phyloP scores from a whole-genome alignment of 2,797 vertebrate genomes.

The Pristis pectinata region DNA sequence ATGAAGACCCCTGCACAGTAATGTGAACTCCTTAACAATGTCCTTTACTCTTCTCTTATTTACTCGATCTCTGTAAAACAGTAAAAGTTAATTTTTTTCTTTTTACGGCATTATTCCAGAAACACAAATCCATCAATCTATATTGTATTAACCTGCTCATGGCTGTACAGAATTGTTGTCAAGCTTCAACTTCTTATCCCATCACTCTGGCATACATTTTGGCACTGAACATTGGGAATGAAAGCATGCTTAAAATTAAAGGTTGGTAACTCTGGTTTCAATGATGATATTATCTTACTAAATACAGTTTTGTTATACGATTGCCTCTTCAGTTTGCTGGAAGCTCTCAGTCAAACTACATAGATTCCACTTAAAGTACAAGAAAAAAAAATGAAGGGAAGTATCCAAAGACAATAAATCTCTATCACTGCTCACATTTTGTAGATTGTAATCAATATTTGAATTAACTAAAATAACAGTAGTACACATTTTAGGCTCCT shows the following conservation, averaged over 20 bases:
- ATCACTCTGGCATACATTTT: not conserved
- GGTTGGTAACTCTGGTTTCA: not conserved
- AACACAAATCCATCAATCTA: not conserved
- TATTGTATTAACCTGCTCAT: not conserved
- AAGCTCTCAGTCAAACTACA: not conserved
- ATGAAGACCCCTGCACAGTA: conserved; percentile 93
- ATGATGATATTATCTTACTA: not conserved
- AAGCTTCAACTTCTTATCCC: not conserved
- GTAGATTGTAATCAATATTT: not conserved
- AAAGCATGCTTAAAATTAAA: not conserved
- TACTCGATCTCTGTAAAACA: conserved; percentile 80
- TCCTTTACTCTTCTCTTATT: conserved; percentile 95
- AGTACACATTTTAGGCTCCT: not conserved
- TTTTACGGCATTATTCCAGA: not conserved
- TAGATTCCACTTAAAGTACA: not conserved
- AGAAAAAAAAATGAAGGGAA: not conserved
- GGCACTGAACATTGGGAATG: not conserved
- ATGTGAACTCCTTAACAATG: conserved; percentile 95
- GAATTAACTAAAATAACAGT: not conserved
- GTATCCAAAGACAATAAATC: not conserved
- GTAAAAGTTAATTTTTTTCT: not conserved
- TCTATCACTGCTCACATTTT: not conserved
- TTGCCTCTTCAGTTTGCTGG: not conserved
- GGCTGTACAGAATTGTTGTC: not conserved
- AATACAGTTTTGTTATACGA: not conserved